These are phyloP conservation scores for Lasiommata megera DNA, from an alignment of 2,888 invertebrate species.

Conservation along the genomic window DNA sequence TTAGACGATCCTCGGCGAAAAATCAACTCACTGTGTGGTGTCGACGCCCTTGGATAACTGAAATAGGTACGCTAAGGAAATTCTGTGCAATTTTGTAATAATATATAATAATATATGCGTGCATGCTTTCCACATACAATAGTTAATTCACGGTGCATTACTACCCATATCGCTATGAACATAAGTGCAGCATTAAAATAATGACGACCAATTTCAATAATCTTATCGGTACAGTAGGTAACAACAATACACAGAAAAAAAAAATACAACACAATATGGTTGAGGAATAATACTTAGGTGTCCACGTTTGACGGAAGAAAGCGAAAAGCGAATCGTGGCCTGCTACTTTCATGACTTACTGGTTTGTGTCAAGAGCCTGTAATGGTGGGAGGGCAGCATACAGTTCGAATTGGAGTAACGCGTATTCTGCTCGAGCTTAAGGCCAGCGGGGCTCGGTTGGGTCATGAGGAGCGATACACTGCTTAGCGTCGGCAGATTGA, in stretches of 20 bases:
- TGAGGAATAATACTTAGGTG: slow-evolving; percentile 2
- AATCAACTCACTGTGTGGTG: slow-evolving; percentile 73
- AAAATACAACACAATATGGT: slow-evolving; percentile 23
- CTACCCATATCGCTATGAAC: slow-evolving; percentile 26
- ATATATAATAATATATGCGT: too few species aligned
- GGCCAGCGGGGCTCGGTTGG: slow-evolving; percentile 44
- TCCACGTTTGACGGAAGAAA: too few species aligned
- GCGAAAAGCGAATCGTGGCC: too few species aligned
- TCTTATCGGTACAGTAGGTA: slow-evolving; percentile 35
- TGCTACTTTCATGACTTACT: slow-evolving; percentile 54
- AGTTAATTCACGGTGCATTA: slow-evolving; percentile 26
- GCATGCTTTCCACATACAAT: slow-evolving; percentile 23
- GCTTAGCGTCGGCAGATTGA: slow-evolving; percentile 29
- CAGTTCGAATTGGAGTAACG: slow-evolving; percentile 62
- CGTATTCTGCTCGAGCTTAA: slow-evolving; percentile 59
- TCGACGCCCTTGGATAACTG: slow-evolving; percentile 78
- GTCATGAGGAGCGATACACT: slow-evolving; percentile 33
- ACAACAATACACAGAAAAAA: slow-evolving; percentile 40
- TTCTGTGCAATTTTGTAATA: slow-evolving; percentile 23
- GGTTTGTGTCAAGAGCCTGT: slow-evolving; percentile 61
- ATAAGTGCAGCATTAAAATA: slow-evolving; percentile 26
- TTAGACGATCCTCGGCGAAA: slow-evolving; percentile 1
- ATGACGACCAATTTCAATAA: slow-evolving; percentile 11
- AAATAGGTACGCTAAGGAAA: slow-evolving; percentile 58
- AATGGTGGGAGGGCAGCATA: slow-evolving; percentile 62